Evolutionary conservation across 1,140 invertebrate genomes (phyloP).

Genomic region (Pseudomyrmex gracilis): DNA sequence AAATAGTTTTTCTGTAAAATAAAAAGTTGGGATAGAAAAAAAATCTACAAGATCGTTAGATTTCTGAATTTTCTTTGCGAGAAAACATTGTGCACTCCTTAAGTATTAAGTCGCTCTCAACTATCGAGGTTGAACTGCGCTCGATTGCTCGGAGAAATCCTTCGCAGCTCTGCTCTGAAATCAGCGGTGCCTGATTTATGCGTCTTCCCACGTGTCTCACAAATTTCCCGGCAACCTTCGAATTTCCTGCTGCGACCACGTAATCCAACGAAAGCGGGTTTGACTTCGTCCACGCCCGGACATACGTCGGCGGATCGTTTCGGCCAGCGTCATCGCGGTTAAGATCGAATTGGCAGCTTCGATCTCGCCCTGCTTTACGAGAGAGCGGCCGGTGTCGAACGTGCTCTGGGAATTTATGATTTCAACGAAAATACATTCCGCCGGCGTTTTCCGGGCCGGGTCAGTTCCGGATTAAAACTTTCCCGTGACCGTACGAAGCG

Average conservation of each 20-base stretch:
- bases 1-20: neutral
- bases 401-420: slow-evolving; percentile 51
- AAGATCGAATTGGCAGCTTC: slow-evolving; percentile 56
- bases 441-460: slow-evolving; percentile 16
- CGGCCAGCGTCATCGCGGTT: slow-evolving; percentile 55
- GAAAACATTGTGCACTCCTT: slow-evolving; percentile 5
- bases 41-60: neutral
- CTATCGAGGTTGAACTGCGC: slow-evolving; percentile 35
- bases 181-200: slow-evolving; percentile 57
- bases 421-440: slow-evolving; percentile 37
- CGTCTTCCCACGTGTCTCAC: slow-evolving; percentile 59
- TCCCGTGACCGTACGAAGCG: slow-evolving; percentile 34
- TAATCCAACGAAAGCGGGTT: slow-evolving; percentile 47
- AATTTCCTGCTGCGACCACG: slow-evolving; percentile 59
- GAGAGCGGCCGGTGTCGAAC: slow-evolving; percentile 8
- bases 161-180: slow-evolving; percentile 29
- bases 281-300: slow-evolving; percentile 25
- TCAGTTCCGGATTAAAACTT: slow-evolving; percentile 55
- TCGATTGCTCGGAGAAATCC: slow-evolving; percentile 38
- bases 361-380: slow-evolving; percentile 22
- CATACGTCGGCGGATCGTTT: slow-evolving; percentile 44
- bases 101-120: slow-evolving; percentile 18
- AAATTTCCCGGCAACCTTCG: slow-evolving; percentile 61
- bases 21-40: neutral
- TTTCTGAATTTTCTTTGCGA: slow-evolving; percentile 19